These are phyloP conservation scores for Aphodius granarius DNA, from an alignment of 2,888 invertebrate genomes.

Conservation along the genomic window DNA sequence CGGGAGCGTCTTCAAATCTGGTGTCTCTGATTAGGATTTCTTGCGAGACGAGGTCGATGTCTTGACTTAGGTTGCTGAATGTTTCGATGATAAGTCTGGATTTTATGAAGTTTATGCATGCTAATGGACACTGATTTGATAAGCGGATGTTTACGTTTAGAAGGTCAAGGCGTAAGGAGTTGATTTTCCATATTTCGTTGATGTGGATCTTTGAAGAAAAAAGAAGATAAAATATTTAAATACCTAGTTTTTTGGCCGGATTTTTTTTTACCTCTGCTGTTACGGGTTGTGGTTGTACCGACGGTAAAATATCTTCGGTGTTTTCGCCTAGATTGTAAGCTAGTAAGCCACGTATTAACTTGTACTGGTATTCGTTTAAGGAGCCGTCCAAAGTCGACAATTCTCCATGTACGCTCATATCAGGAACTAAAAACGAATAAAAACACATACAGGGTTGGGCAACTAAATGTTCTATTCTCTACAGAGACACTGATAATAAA, in stretches of 20 bases:
- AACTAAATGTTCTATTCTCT: too few relatives aligned
- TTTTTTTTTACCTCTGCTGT: constrained; percentile 41
- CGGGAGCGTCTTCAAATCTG: constrained; percentile 66
- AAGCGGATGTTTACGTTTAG: constrained; percentile 83
- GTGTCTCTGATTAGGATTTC: constrained; percentile 84
- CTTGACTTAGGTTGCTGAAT: constrained; percentile 86
- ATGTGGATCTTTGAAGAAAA: constrained; percentile 43
- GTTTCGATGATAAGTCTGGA: constrained; percentile 84
- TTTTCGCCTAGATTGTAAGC: constrained; percentile 89
- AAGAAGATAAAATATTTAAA: constrained; percentile 1
- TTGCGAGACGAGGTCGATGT: constrained; percentile 90
- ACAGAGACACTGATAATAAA: too few relatives aligned
- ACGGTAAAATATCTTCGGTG: constrained; percentile 65
- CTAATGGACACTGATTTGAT: constrained; percentile 64
- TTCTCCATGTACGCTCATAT: constrained; percentile 82
- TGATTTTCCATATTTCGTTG: constrained; percentile 70
- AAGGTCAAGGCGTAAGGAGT: constrained; percentile 80
- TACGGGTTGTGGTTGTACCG: constrained; percentile 43
- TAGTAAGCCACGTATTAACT: constrained; percentile 82
- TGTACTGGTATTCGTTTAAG: constrained; percentile 83
- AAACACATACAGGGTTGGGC: too few relatives aligned
- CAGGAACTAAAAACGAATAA: constrained; percentile 66
- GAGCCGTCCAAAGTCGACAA: constrained; percentile 83
- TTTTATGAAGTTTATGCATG: constrained; percentile 89
- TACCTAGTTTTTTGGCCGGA: constrained; percentile 1